Conservation (phyloP, 64 coral and sea anemone genomes). For the Orbicella faveolata region DNA sequence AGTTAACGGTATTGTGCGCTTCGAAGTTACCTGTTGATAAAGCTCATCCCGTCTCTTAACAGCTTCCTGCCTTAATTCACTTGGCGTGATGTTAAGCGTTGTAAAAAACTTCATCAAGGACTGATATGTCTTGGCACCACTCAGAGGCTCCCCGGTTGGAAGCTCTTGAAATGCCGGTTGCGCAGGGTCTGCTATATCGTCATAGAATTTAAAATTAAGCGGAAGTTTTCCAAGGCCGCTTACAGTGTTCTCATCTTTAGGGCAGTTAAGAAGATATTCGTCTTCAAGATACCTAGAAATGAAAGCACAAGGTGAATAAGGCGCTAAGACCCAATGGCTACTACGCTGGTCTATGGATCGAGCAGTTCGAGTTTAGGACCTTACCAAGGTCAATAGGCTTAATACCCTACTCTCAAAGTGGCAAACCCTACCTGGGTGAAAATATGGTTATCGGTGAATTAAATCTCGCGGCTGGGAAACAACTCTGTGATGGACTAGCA, state of each 20-base stretch:
- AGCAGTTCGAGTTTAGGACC: no score
- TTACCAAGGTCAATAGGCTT: no score
- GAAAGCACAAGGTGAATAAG: no score
- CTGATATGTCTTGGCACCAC: slow-evolving; percentile 51
- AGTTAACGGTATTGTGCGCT: background rate
- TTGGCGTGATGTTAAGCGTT: slow-evolving; percentile 49
- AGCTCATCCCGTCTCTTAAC: slow-evolving; percentile 41
- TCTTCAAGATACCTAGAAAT: slow-evolving; percentile 37
- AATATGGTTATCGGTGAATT: no score
- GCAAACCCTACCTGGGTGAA: no score
- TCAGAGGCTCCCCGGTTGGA: slow-evolving; percentile 55
- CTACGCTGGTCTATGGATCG: no score
- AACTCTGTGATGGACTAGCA: no score
- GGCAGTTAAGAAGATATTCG: slow-evolving; percentile 48
- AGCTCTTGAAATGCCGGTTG: slow-evolving; percentile 40
- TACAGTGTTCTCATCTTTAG: background rate
- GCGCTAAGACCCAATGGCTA: no score
- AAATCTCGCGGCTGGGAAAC: no score
- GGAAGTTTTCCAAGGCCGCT: slow-evolving; percentile 85
- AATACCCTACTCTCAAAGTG: no score
- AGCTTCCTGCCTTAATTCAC: slow-evolving; percentile 43
- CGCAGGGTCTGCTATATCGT: background rate
- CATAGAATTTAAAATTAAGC: slow-evolving; percentile 47
- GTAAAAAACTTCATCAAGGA: slow-evolving; percentile 76
- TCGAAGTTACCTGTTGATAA: slow-evolving; percentile 53